Percentiles rank a stretch among this genome's conserved stretches.
Conservation (phyloP, 2,888 invertebrate genomes). For the Thysanoteuthis rhombus region DNA sequence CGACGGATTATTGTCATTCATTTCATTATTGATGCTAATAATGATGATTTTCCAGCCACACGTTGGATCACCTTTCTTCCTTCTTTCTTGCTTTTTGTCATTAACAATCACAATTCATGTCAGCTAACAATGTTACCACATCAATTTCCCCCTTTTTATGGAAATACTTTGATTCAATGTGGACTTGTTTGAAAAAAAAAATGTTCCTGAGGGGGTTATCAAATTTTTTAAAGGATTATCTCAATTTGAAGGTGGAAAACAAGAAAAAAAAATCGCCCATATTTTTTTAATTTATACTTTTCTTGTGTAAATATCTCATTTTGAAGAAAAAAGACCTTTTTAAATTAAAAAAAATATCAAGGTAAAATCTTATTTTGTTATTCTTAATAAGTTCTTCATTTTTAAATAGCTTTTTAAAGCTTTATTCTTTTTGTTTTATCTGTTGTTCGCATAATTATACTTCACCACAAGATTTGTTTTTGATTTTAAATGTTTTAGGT, state of each 20-base stretch:
- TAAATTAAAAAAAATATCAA: not conserved
- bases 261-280: not conserved
- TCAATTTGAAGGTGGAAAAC: not conserved
- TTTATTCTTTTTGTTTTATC: not conserved
- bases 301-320: conserved; percentile 12
- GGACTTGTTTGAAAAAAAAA: not conserved
- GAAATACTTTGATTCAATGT: not conserved
- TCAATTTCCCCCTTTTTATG: not conserved
- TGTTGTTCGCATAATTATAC: not conserved
- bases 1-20: no score
- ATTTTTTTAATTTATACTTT: not conserved
- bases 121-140: not conserved
- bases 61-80: not conserved
- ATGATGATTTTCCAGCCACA: not conserved
- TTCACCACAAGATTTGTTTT: not conserved
- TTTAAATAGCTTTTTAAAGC: not conserved
- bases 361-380: not conserved
- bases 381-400: no score
- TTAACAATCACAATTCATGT: not conserved
- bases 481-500: not conserved
- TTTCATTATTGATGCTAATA: not conserved
- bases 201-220: not conserved
- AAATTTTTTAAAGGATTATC: not conserved
- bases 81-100: not conserved
- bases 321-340: not conserved